These are phyloP conservation scores for Microctenopoma lineatum DNA, from an alignment of 2,797 vertebrate genomes.

Conservation along the genomic window DNA sequence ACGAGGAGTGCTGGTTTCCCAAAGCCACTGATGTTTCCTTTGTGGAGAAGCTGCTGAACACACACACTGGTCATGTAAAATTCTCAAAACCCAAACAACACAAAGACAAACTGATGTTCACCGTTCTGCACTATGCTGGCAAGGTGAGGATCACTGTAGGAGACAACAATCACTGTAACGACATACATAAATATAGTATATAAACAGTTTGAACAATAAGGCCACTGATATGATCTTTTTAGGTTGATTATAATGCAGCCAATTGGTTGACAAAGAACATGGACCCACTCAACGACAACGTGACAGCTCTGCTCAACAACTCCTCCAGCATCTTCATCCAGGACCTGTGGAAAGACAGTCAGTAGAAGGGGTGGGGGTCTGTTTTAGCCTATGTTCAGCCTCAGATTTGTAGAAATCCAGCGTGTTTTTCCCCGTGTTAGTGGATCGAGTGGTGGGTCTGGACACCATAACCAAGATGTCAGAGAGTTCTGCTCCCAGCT, in stretches of 20 bases:
- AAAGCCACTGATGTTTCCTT: conserved; percentile 96
- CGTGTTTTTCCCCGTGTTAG: conserved; percentile 64
- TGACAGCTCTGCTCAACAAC: conserved; percentile 91
- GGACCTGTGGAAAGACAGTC: conserved; percentile 97
- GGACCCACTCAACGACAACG: conserved; percentile 97
- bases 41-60: conserved; percentile 91
- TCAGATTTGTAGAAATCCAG: too few relatives aligned
- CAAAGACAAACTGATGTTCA: conserved; percentile 94
- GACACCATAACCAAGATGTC: conserved; percentile 98
- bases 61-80: conserved; percentile 90
- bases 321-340: conserved; percentile 92
- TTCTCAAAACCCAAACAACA: conserved; percentile 95
- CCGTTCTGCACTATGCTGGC: conserved; percentile 93
- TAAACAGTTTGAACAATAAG: too few relatives aligned
- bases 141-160: conserved; percentile 82
- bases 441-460: conserved; percentile 94
- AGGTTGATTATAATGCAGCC: conserved; percentile 94
- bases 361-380: conserved; percentile 31
- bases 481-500: conserved; percentile 87
- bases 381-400: neutral
- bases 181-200: neutral
- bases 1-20: conserved; percentile 98
- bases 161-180: neutral
- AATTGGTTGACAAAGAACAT: conserved; percentile 98
- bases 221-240: neutral